Conservation (phyloP, 1,140 invertebrate genomes). For the Micrasema minimum region DNA sequence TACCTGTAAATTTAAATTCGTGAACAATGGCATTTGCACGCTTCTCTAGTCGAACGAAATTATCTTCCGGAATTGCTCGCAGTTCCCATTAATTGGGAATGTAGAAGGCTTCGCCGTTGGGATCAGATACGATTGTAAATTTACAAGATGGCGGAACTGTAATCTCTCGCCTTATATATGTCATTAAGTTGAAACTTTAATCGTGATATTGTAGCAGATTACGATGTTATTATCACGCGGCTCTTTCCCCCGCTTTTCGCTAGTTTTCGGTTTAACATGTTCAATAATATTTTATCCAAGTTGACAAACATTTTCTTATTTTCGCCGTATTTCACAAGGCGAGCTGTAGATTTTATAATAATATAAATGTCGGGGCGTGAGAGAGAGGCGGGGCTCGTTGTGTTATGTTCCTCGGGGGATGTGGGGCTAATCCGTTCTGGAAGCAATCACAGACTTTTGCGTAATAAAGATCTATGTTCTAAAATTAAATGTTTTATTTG, state of each 20-base stretch:
- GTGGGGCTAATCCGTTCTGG: constrained; percentile 21
- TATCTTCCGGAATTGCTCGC: constrained; percentile 41
- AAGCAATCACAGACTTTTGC: constrained; percentile 2
- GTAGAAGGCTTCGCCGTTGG: constrained; percentile 14
- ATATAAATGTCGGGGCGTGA: no score
- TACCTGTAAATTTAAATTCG: constrained; percentile 40
- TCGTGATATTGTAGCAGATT: constrained; percentile 21
- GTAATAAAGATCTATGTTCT: background rate
- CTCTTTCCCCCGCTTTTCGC: background rate
- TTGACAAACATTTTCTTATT: no score
- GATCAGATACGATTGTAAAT: constrained; percentile 44
- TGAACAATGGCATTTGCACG: constrained; percentile 35
- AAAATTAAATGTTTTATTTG: no score
- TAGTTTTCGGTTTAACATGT: background rate
- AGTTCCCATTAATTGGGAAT: constrained; percentile 41
- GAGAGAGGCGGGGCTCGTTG: background rate
- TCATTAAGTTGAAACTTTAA: constrained; percentile 38
- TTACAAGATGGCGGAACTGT: constrained; percentile 32
- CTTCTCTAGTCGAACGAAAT: constrained; percentile 30
- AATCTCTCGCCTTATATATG: constrained; percentile 31
- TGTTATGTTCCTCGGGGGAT: constrained; percentile 21
- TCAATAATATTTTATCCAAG: no score
- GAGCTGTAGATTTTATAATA: no score
- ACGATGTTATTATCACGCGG: background rate
- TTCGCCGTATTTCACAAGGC: no score